Conservation (phyloP, 2,888 invertebrate genomes). For the Pseudeuparius sepicola region DNA sequence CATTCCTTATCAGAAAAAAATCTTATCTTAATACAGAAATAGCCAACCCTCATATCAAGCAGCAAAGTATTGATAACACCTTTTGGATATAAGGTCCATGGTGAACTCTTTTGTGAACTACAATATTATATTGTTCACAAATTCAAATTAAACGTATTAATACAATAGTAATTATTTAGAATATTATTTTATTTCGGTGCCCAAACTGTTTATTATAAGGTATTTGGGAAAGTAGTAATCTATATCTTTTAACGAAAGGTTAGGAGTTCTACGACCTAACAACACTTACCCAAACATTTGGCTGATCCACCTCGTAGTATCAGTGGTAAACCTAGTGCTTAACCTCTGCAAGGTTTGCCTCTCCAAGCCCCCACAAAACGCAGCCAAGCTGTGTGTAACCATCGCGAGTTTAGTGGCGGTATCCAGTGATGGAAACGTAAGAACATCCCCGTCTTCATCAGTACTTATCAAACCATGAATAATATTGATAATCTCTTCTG, state of each 20-base stretch:
- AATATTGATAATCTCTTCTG: constrained; percentile 49
- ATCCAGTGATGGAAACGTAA: constrained; percentile 50
- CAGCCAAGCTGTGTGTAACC: constrained; percentile 79
- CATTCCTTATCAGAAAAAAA: too few species aligned
- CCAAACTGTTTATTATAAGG: too few species aligned
- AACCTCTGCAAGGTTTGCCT: constrained; percentile 68
- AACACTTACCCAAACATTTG: constrained; percentile 65
- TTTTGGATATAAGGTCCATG: too few species aligned
- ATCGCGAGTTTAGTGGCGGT: constrained; percentile 57
- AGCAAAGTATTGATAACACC: too few species aligned
- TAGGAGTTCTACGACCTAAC: constrained; percentile 1
- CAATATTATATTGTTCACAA: too few species aligned
- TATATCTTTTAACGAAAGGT: background rate
- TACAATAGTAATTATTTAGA: background rate
- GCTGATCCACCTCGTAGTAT: constrained; percentile 80
- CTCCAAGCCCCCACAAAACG: constrained; percentile 77
- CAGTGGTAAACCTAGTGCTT: constrained; percentile 70
- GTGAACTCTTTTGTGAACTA: too few species aligned
- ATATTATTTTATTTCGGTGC: constrained; percentile 1
- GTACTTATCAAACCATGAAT: constrained; percentile 49
- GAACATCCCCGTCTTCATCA: constrained; percentile 53
- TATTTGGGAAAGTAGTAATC: too few species aligned
- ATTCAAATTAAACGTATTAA: constrained; percentile 1
- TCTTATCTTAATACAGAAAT: too few species aligned
- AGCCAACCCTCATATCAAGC: too few species aligned